Evolutionary conservation across 1,140 invertebrate species (phyloP).

Genomic region (Drosophila lacteicornis): DNA sequence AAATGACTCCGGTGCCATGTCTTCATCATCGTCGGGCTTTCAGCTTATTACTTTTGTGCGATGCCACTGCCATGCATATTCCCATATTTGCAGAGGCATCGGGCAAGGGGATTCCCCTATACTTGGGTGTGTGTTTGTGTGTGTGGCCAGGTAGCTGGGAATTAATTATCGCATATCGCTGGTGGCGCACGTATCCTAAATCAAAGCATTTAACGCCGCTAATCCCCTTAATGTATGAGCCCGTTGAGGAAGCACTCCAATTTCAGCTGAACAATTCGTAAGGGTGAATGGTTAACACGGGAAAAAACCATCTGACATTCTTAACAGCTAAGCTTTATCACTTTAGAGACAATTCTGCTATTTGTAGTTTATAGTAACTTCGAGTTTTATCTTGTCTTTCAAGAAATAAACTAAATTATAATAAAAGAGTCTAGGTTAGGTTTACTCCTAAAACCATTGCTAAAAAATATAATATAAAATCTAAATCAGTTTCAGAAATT

Average conservation of each 20-base stretch:
- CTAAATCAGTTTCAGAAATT: not conserved
- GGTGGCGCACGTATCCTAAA: slow-evolving; percentile 75
- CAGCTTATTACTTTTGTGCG: slow-evolving; percentile 75
- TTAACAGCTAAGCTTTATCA: not conserved
- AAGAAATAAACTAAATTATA: too few relatives aligned
- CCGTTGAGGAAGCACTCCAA: slow-evolving; percentile 22
- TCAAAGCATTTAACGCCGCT: slow-evolving; percentile 77
- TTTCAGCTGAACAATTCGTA: slow-evolving; percentile 17
- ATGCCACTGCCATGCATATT: slow-evolving; percentile 20
- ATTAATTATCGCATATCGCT: slow-evolving; percentile 79
- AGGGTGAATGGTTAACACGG: not conserved
- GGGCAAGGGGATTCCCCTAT: not conserved
- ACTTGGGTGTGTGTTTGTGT: not conserved
- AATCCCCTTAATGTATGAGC: slow-evolving; percentile 73
- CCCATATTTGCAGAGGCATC: slow-evolving; percentile 12
- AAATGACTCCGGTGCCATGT: slow-evolving; percentile 63
- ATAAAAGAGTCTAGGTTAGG: too few relatives aligned
- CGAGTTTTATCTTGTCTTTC: accelerated
- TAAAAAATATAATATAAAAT: not conserved
- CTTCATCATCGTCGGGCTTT: slow-evolving; percentile 69
- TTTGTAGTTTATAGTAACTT: not conserved
- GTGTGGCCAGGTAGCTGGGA: slow-evolving; percentile 49
- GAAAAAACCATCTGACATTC: not conserved
- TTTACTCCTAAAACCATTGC: too few relatives aligned
- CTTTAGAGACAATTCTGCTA: not conserved